Percentiles rank a stretch among this genome's conserved stretches.
Evolutionary conservation across 2,797 vertebrate species (phyloP).

Genomic region (Micropoecilia bifurca): DNA sequence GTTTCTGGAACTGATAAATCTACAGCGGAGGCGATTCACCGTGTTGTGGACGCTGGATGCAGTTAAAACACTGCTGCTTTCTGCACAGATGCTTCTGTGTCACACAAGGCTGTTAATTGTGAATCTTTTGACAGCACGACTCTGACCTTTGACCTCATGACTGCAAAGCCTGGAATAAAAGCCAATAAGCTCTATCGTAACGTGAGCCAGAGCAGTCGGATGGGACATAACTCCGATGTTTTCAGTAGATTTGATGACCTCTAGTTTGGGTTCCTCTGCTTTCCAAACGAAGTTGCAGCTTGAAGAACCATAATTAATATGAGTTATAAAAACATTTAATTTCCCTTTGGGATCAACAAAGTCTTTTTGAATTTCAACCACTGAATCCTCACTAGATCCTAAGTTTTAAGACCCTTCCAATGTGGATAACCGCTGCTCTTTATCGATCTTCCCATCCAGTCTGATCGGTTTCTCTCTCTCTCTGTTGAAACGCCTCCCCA

Average conservation of each 20-base stretch:
- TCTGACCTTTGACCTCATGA: constrained; percentile 41
- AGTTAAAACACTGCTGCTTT: not conserved
- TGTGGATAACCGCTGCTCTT: constrained; percentile 3
- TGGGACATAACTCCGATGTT: constrained; percentile 28
- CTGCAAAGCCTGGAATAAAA: constrained; percentile 36
- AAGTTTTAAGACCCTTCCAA: constrained; percentile 18
- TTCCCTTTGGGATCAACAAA: too few relatives aligned
- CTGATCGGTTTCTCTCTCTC: constrained; percentile 24
- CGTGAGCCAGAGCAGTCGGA: constrained; percentile 22
- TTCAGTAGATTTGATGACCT: constrained; percentile 9
- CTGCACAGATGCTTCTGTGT: constrained; percentile 1
- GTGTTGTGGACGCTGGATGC: not conserved
- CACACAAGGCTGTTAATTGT: constrained; percentile 11
- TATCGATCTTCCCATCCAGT: not conserved
- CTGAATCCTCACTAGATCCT: not conserved
- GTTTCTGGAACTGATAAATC: constrained; percentile 10
- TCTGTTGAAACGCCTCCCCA: not conserved
- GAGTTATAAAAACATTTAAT: too few relatives aligned
- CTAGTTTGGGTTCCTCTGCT: constrained; percentile 1
- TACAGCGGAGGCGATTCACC: not conserved
- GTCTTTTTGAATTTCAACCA: not conserved
- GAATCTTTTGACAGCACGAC: constrained; percentile 15
- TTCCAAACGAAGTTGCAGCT: constrained; percentile 11
- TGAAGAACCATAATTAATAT: not conserved
- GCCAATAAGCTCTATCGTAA: constrained; percentile 9